These are phyloP conservation scores for Galaxea fascicularis DNA, from an alignment of 92 coral and sea anemone species.

Conservation along the genomic window DNA sequence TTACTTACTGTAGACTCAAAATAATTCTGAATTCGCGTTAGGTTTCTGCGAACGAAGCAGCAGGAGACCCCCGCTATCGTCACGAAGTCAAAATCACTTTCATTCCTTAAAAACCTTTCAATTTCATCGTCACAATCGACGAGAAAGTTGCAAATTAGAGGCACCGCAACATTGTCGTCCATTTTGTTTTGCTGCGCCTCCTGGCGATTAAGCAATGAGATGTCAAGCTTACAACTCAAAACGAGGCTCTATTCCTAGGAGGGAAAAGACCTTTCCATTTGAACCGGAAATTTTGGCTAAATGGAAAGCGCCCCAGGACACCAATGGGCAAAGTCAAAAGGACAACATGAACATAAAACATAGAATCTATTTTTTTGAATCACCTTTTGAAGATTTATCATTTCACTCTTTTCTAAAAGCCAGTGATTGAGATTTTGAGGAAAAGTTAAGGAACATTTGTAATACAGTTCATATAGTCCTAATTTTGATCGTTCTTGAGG, in stretches of 20 bases:
- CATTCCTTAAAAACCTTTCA: slow-evolving; percentile 6
- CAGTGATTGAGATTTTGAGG: too few relatives aligned
- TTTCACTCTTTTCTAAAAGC: too few relatives aligned
- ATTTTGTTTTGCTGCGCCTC: slow-evolving; percentile 19
- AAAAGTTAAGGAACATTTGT: too few relatives aligned
- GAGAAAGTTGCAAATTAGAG: slow-evolving; percentile 17
- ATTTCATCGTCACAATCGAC: not conserved
- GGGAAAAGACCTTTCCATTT: slow-evolving; percentile 14
- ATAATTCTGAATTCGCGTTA: slow-evolving; percentile 15
- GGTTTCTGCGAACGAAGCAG: slow-evolving; percentile 25
- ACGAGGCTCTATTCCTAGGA: slow-evolving; percentile 24
- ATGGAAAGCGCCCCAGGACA: slow-evolving; percentile 19
- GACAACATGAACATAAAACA: too few relatives aligned
- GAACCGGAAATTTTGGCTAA: slow-evolving; percentile 19
- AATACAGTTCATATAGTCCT: too few relatives aligned
- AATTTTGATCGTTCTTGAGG: too few relatives aligned
- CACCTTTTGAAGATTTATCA: too few relatives aligned
- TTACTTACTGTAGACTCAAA: slow-evolving; percentile 21
- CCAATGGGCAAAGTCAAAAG: too few relatives aligned
- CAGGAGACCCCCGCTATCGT: slow-evolving; percentile 28
- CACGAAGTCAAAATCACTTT: slow-evolving; percentile 15
- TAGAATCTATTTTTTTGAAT: too few relatives aligned
- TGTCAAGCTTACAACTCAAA: slow-evolving; percentile 15
- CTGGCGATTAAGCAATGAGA: slow-evolving; percentile 11
- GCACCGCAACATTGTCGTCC: slow-evolving; percentile 23